These are phyloP conservation scores for Epizoanthus ramosus DNA, from an alignment of 92 coral and sea anemone species.

Conservation along the genomic window DNA sequence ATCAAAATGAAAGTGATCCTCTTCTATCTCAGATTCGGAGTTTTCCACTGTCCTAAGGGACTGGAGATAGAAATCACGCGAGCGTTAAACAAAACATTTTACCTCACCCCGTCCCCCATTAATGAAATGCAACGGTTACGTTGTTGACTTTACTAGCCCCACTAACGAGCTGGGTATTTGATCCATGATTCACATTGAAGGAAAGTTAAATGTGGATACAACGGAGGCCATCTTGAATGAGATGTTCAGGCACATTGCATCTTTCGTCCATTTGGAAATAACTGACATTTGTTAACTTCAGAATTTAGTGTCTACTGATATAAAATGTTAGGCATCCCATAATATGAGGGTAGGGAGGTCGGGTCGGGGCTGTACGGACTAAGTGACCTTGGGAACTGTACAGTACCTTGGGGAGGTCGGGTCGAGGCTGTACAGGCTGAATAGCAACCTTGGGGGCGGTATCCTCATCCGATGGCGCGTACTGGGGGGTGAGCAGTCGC, in stretches of 20 bases:
- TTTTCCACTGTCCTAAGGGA: conserved; percentile 15
- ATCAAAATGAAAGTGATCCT: conserved; percentile 64
- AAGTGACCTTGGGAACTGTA: conserved; percentile 47
- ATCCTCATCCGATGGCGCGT: conserved; percentile 65
- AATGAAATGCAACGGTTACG: too few relatives aligned
- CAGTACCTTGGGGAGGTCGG: conserved; percentile 72
- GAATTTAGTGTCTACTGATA: too few relatives aligned
- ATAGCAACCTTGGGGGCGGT: conserved; percentile 74
- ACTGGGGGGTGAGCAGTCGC: conserved; percentile 48
- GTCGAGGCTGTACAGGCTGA: conserved; percentile 83
- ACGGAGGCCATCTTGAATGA: too few relatives aligned
- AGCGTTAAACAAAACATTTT: too few relatives aligned
- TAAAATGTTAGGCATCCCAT: too few relatives aligned
- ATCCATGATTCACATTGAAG: too few relatives aligned
- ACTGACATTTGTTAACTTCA: too few relatives aligned
- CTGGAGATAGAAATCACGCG: background rate
- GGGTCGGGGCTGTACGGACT: conserved; percentile 81
- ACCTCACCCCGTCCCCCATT: background rate
- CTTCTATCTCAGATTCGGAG: conserved; percentile 38
- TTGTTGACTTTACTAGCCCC: too few relatives aligned
- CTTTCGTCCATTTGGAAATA: too few relatives aligned
- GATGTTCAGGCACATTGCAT: too few relatives aligned
- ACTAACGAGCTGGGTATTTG: too few relatives aligned
- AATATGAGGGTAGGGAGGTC: conserved; percentile 43
- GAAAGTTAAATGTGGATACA: too few relatives aligned